Evolutionary conservation across 2,888 invertebrate species (phyloP), one percentile per base, ranked within the genome.

Genomic region (Unio delphinus): DNA sequence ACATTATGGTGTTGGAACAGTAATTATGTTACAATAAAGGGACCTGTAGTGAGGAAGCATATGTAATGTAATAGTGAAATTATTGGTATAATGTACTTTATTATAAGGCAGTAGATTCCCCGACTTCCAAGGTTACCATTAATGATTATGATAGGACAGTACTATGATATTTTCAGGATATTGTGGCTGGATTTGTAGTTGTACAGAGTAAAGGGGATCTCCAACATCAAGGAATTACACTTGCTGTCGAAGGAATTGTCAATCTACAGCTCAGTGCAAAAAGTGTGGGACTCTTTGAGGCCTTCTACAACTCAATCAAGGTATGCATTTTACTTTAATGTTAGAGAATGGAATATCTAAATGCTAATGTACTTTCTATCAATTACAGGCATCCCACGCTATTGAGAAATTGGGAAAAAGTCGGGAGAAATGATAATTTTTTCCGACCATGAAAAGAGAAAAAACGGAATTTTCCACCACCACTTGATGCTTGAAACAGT

Each of bases 231-330:
- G 98, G 98, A 2, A 94, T 98, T 69, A 92, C 92, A n/a, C 91
- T 98, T 57, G 92, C 92, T 0, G 93, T 96, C 91, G 97, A 97
- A 86, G 98, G 98, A 7, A 92, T 93, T 4, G 97, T 97, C 2
- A 95, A 94, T 89, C 91, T 98, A 74, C 97, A 97, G 90, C 91
- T 97, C 23, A 97, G 96, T 89, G 94, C 95, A 20, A 98, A 97
- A 90, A 96, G 95, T 91, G 95, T 95, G 63, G 97, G 97, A 17
- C 94, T 97, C 68, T 94, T 98, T 87, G 98, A 98, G 88, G 96
- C 98, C 3, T 97, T 98, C 89, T 97, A 96, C 83, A 97, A 96
- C 89, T 96, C 96, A 18, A 94, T 97, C 0, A 97, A 97, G 93
- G 96, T 96, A 79, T 70, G 68, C 72, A 17, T 54, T 60, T 26